Conservation (phyloP, 2,113 vertebrate species). For the Chrysochloris asiatica region DNA sequence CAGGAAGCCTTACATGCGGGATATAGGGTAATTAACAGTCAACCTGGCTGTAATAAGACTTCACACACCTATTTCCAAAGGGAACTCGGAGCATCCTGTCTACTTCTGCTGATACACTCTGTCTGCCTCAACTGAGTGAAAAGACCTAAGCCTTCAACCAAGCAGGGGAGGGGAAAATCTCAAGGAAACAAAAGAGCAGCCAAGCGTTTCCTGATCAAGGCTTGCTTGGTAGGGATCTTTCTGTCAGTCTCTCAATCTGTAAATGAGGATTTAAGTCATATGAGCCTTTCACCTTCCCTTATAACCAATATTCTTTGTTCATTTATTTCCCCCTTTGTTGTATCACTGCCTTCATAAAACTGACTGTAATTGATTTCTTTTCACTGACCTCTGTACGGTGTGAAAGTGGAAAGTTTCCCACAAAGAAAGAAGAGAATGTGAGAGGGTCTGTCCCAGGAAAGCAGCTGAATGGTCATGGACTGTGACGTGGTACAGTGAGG, state of each 20-base stretch:
- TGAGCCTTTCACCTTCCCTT: constrained; percentile 65
- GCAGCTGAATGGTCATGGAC: not conserved
- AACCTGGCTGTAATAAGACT: not conserved
- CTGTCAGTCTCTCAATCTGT: constrained; percentile 30
- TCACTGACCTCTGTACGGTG: constrained; percentile 18
- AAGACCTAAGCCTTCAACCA: not conserved
- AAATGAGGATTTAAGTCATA: constrained; percentile 67
- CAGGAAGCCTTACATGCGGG: not conserved
- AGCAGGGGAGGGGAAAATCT: not conserved
- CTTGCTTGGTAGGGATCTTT: not conserved
- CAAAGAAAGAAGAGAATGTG: not conserved
- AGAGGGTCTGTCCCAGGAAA: not conserved
- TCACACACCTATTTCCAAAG: not conserved
- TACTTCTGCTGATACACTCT: not conserved
- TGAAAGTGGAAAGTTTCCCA: constrained; percentile 54
- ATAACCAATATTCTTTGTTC: constrained; percentile 53
- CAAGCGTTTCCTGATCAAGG: not conserved
- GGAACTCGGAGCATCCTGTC: not conserved
- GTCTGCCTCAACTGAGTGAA: not conserved
- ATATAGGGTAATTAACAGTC: not conserved
- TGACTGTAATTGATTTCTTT: constrained; percentile 64
- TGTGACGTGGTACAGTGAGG: not conserved
- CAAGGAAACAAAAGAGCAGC: constrained; percentile 20
- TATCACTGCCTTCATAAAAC: constrained; percentile 27
- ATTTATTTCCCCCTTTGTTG: constrained; percentile 41